A percentile compares a stretch with the other conserved stretches of the same genome.
Evolutionary conservation across 2,888 invertebrate species (phyloP).

Genomic region (Acanthosepion pharaonis): DNA sequence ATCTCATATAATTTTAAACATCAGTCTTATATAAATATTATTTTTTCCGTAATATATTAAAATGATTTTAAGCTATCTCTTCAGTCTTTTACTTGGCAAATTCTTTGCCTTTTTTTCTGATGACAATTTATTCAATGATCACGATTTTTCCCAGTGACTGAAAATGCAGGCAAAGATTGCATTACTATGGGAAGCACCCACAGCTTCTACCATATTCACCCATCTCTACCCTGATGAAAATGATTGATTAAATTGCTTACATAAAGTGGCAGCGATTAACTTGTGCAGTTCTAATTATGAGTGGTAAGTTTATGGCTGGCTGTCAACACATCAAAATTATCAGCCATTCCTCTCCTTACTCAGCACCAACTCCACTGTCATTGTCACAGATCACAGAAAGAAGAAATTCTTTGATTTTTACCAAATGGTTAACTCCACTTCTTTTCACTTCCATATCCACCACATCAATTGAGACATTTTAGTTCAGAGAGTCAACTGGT

Average conservation of each 20-base stretch:
- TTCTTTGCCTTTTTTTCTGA: too few relatives aligned
- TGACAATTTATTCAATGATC: too few relatives aligned
- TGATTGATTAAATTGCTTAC: constrained; percentile 33
- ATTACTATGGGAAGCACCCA: background rate
- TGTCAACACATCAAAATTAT: background rate
- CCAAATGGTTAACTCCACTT: background rate
- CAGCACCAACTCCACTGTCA: background rate
- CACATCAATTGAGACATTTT: background rate
- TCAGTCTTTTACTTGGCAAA: too few relatives aligned
- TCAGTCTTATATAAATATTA: too few relatives aligned
- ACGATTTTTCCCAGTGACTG: too few relatives aligned
- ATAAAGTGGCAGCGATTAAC: background rate
- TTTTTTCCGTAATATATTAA: too few relatives aligned
- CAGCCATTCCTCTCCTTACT: background rate
- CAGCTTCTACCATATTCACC: background rate
- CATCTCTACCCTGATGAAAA: background rate
- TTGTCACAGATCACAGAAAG: background rate
- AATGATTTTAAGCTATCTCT: too few relatives aligned
- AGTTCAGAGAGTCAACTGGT: background rate
- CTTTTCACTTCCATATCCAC: background rate
- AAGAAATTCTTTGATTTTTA: background rate
- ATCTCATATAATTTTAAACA: too few relatives aligned
- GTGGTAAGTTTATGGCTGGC: too few relatives aligned
- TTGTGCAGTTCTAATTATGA: background rate
- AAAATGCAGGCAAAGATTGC: too few relatives aligned